Evolutionary conservation across 2,797 vertebrate genomes (phyloP).

Genomic region (Distichodus sexfasciatus): DNA sequence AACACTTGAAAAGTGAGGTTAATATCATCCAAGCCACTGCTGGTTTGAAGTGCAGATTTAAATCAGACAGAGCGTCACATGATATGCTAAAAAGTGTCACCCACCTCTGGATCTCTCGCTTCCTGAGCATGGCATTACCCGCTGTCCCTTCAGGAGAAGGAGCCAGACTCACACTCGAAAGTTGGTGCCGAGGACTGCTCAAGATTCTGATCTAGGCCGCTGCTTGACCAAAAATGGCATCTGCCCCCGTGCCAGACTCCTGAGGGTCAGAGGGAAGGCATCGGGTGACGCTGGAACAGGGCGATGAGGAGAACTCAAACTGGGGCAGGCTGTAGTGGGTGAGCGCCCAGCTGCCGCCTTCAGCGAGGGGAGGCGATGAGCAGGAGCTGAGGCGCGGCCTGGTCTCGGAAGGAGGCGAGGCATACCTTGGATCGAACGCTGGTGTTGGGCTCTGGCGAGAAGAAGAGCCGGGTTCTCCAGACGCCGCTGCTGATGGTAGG

Average conservation of each 20-base stretch:
- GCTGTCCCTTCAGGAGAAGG: constrained; percentile 98
- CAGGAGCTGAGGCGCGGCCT: constrained; percentile 97
- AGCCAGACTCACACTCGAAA: constrained; percentile 98
- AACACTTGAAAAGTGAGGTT: too few relatives aligned
- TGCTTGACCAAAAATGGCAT: constrained; percentile 84
- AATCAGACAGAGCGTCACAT: background rate
- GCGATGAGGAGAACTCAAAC: constrained; percentile 97
- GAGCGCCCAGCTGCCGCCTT: constrained; percentile 93
- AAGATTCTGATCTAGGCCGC: constrained; percentile 97
- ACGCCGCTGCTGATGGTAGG: constrained; percentile 80
- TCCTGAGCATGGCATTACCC: constrained; percentile 95
- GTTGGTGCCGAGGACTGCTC: constrained; percentile 98
- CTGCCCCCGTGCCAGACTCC: constrained; percentile 83
- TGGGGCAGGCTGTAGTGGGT: constrained; percentile 97
- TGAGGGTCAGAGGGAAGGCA: constrained; percentile 89
- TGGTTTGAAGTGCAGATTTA: too few relatives aligned
- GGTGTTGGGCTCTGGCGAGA: constrained; percentile 90
- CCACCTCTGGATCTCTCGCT: constrained; percentile 94
- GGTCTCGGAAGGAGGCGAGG: constrained; percentile 93
- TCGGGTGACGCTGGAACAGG: constrained; percentile 90
- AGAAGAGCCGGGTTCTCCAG: constrained; percentile 73
- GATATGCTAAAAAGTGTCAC: constrained; percentile 58
- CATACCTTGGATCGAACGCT: constrained; percentile 99
- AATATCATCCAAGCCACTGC: too few relatives aligned
- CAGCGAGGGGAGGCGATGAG: constrained; percentile 95